These are phyloP conservation scores for Meloidogyne exigua DNA, from an alignment of 1,140 invertebrate genomes.

Conservation along the genomic window DNA sequence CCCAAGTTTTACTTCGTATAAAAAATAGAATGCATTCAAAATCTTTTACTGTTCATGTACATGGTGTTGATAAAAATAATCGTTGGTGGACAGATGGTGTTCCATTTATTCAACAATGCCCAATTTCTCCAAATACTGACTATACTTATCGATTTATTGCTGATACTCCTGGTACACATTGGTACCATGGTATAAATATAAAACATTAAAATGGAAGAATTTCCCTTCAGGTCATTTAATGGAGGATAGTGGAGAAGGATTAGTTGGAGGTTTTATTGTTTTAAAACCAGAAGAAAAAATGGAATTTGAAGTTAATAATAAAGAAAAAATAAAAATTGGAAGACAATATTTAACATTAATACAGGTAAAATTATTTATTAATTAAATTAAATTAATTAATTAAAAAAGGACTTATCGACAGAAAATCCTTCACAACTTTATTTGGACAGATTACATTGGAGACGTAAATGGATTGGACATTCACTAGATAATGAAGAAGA, in stretches of 20 bases:
- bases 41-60: constrained; percentile 56
- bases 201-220: neutral
- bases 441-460: constrained; percentile 10
- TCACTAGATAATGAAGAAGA: constrained; percentile 18
- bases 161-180: constrained; percentile 61
- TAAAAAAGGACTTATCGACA: constrained; percentile 56
- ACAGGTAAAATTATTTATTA: constrained; percentile 16
- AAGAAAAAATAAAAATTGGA: constrained; percentile 9
- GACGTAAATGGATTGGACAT: constrained; percentile 22
- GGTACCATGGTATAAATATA: constrained; percentile 52
- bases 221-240: constrained; percentile 42
- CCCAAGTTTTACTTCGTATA: constrained; percentile 54
- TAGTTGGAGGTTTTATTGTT: constrained; percentile 59
- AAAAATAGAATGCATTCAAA: constrained; percentile 51
- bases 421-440: constrained; percentile 15
- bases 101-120: constrained; percentile 37
- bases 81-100: constrained; percentile 48
- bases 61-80: constrained; percentile 57
- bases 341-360: constrained; percentile 40
- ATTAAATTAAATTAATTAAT: constrained; percentile 15
- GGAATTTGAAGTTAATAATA: neutral
- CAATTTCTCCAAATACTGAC: constrained; percentile 33
- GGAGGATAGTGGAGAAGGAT: constrained; percentile 58
- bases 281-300: constrained; percentile 16
- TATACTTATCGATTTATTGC: constrained; percentile 54